A percentile compares a stretch with the other conserved stretches of the same genome.
These are phyloP conservation scores for Rhyzopertha dominica DNA, from an alignment of 1,140 invertebrate species.

Conservation along the genomic window DNA sequence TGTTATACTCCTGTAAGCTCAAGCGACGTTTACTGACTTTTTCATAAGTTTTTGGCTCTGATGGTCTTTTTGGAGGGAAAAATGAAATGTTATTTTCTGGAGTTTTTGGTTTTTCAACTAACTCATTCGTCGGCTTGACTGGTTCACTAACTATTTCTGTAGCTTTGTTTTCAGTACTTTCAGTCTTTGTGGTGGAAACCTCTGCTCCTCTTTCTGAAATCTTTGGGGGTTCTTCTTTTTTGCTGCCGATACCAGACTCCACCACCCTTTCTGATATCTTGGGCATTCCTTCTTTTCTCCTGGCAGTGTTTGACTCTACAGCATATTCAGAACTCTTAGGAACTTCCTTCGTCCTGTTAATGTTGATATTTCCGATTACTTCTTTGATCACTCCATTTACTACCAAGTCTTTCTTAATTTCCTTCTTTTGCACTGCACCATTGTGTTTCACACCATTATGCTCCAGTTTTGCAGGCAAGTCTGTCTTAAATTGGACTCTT, in stretches of 20 bases:
- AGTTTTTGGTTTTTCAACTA: background rate
- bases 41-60: background rate
- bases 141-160: no score
- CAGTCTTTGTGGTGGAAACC: background rate
- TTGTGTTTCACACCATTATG: no score
- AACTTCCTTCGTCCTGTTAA: background rate
- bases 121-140: background rate
- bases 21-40: slow-evolving; percentile 3
- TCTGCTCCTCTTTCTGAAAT: background rate
- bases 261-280: background rate
- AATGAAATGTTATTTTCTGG: background rate
- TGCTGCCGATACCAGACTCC: no score
- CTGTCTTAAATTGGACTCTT: no score
- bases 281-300: background rate
- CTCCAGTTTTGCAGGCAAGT: no score
- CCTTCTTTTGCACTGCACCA: no score
- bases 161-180: no score
- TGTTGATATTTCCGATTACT: background rate
- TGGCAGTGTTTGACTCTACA: background rate
- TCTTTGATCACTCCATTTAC: no score
- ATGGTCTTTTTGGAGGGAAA: background rate
- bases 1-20: slow-evolving; percentile 18
- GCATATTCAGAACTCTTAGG: background rate
- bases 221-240: background rate
- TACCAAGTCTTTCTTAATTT: no score